Conservation (phyloP, 2,113 vertebrate genomes). For the Leiothrix lutea region DNA sequence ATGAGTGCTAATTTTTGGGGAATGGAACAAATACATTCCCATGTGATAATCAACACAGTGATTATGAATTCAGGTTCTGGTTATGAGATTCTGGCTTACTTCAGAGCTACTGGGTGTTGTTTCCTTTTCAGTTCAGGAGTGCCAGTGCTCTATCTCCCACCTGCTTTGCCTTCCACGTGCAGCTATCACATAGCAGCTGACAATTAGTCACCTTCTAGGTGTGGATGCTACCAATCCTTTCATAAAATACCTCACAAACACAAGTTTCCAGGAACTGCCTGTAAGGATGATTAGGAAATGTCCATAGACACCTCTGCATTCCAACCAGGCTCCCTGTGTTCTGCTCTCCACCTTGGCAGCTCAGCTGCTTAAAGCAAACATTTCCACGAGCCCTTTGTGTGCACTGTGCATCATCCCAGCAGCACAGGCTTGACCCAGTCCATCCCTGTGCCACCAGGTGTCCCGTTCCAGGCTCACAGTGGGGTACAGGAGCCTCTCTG, state of each 20-base stretch:
- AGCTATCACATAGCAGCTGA: background rate
- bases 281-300: background rate
- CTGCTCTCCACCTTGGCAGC: background rate
- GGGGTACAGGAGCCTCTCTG: background rate
- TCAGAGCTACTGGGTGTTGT: background rate
- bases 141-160: background rate
- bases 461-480: rapidly evolving
- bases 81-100: background rate
- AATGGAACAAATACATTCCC: background rate
- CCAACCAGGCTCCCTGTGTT: background rate
- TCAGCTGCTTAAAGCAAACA: background rate
- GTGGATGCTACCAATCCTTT: background rate
- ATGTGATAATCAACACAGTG: rapidly evolving
- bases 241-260: background rate
- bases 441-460: rapidly evolving
- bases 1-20: background rate
- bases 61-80: background rate
- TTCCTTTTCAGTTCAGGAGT: background rate
- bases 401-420: background rate
- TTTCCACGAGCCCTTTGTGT: background rate
- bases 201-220: background rate
- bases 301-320: background rate
- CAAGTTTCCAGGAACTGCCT: background rate
- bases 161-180: background rate
- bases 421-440: rapidly evolving